Evolutionary conservation across 1,140 invertebrate species (phyloP).

Genomic region (Campodea augens): DNA sequence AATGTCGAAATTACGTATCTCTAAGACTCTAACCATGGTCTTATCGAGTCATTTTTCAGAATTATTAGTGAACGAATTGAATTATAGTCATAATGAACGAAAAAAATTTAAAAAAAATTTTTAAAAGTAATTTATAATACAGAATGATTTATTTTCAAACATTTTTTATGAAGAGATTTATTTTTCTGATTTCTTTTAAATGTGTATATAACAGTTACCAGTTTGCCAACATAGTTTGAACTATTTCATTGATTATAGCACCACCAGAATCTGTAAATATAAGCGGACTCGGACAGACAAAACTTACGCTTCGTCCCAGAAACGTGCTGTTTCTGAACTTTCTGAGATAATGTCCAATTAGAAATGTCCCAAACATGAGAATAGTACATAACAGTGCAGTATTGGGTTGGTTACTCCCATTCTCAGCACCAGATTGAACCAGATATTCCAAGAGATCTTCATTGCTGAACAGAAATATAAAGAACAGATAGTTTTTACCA

Average conservation of each 20-base stretch:
- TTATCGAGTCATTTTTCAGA: too few species aligned
- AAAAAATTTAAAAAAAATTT: too few species aligned
- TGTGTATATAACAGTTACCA: neutral
- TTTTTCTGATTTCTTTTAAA: too few species aligned
- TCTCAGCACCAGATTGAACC: constrained; percentile 6
- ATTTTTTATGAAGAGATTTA: too few species aligned
- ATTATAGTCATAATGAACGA: too few species aligned
- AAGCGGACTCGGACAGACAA: neutral
- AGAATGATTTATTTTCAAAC: too few species aligned
- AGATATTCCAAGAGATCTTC: neutral
- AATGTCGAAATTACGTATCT: too few species aligned
- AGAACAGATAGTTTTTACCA: neutral
- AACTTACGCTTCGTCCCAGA: constrained; percentile 35
- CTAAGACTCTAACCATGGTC: too few species aligned
- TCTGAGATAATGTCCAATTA: constrained; percentile 34
- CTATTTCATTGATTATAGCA: neutral
- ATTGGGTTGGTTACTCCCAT: constrained; percentile 26
- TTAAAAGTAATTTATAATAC: too few species aligned
- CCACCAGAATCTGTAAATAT: neutral
- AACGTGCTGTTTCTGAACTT: constrained; percentile 39
- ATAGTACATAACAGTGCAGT: constrained; percentile 37
- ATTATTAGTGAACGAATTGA: too few species aligned
- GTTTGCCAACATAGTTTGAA: neutral
- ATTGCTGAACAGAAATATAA: neutral
- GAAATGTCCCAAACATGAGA: constrained; percentile 37